Evolutionary conservation across 2,888 invertebrate species (phyloP).

Genomic region (Lithophane ornitopus): DNA sequence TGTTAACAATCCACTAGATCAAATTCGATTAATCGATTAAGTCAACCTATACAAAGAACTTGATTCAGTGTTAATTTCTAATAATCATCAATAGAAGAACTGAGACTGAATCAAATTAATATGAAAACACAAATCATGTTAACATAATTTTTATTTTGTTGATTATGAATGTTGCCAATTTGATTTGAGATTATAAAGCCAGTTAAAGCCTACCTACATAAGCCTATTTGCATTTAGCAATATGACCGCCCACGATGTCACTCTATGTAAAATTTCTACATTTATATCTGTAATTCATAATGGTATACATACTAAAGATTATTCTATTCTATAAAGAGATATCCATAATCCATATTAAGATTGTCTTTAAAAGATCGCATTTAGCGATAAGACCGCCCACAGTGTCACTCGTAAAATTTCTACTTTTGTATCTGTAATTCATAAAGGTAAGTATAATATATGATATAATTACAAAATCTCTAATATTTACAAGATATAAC

Average conservation of each 20-base stretch:
- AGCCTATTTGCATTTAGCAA: not conserved
- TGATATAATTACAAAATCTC: too few relatives aligned
- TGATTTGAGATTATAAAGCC: not conserved
- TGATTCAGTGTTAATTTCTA: constrained; percentile 15
- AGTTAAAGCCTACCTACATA: too few relatives aligned
- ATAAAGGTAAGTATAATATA: too few relatives aligned
- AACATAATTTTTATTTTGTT: constrained; percentile 19
- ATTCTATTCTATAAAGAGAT: not conserved
- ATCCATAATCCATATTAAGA: too few relatives aligned
- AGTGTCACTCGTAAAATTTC: too few relatives aligned
- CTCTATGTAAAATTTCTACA: not conserved
- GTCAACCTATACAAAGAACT: constrained; percentile 12
- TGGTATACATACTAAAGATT: not conserved
- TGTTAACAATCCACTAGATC: constrained; percentile 16
- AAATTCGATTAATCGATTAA: constrained; percentile 30
- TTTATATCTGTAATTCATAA: not conserved
- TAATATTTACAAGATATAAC: too few relatives aligned
- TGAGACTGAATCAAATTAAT: constrained; percentile 36
- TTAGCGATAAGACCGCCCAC: not conserved
- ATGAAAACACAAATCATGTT: constrained; percentile 20
- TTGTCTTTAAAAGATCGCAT: not conserved
- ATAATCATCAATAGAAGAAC: constrained; percentile 31
- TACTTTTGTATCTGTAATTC: not conserved
- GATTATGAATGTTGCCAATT: constrained; percentile 21
- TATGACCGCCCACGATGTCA: not conserved